phyloP scores from a whole-genome alignment of 1,140 invertebrate species.

The Rhizoglyphus robini region DNA sequence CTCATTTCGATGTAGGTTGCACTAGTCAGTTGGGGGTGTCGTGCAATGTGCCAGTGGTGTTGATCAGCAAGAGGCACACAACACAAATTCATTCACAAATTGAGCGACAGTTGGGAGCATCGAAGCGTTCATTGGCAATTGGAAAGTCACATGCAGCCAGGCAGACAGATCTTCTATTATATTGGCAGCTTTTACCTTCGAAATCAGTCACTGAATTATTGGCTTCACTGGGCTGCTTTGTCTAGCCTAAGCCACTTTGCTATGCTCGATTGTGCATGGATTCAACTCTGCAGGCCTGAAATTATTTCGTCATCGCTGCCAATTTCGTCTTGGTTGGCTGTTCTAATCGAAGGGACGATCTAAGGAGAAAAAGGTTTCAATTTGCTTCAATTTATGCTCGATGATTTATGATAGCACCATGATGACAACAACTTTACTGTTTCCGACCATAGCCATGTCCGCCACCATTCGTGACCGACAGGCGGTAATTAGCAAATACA shows the following conservation, averaged over 20 bases:
- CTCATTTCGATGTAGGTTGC: background rate
- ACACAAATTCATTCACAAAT: background rate
- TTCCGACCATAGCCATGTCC: too few species aligned
- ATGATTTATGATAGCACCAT: too few species aligned
- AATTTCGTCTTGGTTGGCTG: background rate
- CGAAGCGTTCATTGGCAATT: background rate
- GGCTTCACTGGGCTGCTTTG: background rate
- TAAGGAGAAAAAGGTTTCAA: background rate
- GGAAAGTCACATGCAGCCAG: background rate
- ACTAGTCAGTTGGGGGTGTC: background rate
- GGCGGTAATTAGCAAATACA: too few species aligned
- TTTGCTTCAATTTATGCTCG: too few species aligned
- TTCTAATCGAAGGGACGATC: background rate
- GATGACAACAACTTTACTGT: too few species aligned
- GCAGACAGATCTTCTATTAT: background rate
- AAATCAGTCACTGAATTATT: slow-evolving; percentile 9
- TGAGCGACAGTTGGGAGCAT: background rate
- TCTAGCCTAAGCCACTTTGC: background rate
- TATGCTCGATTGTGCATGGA: slow-evolving; percentile 4
- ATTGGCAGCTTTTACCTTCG: slow-evolving; percentile 11
- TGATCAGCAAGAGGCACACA: background rate
- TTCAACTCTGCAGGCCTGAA: background rate
- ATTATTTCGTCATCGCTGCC: background rate
- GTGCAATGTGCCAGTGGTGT: background rate
- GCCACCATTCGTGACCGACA: too few species aligned